Conservation (phyloP, 2,888 invertebrate genomes). For the Acheta domesticus region DNA sequence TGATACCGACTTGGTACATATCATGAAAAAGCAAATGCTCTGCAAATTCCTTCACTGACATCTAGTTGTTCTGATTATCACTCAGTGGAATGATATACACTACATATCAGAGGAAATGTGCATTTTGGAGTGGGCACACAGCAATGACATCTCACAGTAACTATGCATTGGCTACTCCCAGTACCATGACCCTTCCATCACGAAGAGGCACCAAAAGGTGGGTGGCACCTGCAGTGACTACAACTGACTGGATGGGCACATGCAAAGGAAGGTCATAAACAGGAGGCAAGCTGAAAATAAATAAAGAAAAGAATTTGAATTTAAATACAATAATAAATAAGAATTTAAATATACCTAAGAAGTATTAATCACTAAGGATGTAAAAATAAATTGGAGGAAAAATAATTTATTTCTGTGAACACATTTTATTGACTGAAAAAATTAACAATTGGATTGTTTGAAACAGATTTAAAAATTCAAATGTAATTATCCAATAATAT, state of each 20-base stretch:
- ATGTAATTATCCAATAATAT: too few relatives aligned
- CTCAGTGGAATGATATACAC: neutral
- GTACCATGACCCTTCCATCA: slow-evolving; percentile 55
- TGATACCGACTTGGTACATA: neutral
- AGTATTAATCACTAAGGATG: neutral
- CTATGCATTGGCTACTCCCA: slow-evolving; percentile 45
- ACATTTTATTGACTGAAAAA: too few relatives aligned
- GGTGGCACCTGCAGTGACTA: slow-evolving; percentile 53
- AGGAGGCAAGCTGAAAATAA: slow-evolving; percentile 49
- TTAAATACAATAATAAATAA: slow-evolving; percentile 18
- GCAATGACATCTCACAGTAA: slow-evolving; percentile 18
- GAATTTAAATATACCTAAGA: neutral
- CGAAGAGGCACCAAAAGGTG: slow-evolving; percentile 58
- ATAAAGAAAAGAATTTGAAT: neutral
- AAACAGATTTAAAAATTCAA: too few relatives aligned
- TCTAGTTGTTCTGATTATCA: neutral
- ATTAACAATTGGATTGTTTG: too few relatives aligned
- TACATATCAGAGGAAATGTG: neutral
- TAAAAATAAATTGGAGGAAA: neutral
- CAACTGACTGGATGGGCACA: slow-evolving; percentile 52
- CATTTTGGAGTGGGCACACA: neutral
- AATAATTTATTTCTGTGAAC: neutral
- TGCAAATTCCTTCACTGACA: neutral
- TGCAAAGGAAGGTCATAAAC: slow-evolving; percentile 54
- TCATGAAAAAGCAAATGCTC: neutral